Evolutionary conservation across 2,888 invertebrate species (phyloP), one percentile per base, ranked within the genome.

Genomic region (Hemistola chrysoprasaria): DNA sequence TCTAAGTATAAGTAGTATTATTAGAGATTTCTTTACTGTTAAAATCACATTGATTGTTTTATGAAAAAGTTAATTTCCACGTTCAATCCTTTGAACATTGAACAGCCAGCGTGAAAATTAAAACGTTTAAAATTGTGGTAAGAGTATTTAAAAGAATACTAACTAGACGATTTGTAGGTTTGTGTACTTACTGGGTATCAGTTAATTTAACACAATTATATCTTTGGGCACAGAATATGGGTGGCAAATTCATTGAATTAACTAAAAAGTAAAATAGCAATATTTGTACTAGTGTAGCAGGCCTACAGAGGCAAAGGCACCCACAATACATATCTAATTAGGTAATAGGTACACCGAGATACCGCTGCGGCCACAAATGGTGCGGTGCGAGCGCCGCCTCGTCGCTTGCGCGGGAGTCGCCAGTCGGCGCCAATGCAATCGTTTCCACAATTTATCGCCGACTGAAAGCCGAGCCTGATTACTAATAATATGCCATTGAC

Each of bases 241-340:
- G 16, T 16, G 16, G 16, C 3, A 16, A 16, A 16, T 16, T 16
- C 16, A 4, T 16, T 16, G 16, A 3, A 32, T 16, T 16, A 16
- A 16, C 16, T 16, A 16, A 3, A n/a, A 34, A 46, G 30, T 30
- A 24, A 41, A 31, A 44, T 44, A 53, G 57, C 56, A 65, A 70
- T 62, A 74, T 76, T n/a, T n/a, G n/a, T n/a, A n/a, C n/a, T n/a
- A 76, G 73, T 80, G 78, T 78, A 80, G 70, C 69, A 71, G 66
- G 71, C 63, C 59, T 53, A 56, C 61, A 58, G 53, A 47, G 61
- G 65, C 78, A 78, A n/a, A 78, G 78, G 75, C 85, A 79, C 86
- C 86, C 87, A 86, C 87, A 81, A 63, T 65, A 62, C 66, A 59
- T 53, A 73, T 71, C 79, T 85, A 82, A 85, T 84, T 85, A 83